Evolutionary conservation across 2,797 vertebrate genomes (phyloP), one percentile per base, ranked within the genome.

Genomic region (Silurus aristotelis): DNA sequence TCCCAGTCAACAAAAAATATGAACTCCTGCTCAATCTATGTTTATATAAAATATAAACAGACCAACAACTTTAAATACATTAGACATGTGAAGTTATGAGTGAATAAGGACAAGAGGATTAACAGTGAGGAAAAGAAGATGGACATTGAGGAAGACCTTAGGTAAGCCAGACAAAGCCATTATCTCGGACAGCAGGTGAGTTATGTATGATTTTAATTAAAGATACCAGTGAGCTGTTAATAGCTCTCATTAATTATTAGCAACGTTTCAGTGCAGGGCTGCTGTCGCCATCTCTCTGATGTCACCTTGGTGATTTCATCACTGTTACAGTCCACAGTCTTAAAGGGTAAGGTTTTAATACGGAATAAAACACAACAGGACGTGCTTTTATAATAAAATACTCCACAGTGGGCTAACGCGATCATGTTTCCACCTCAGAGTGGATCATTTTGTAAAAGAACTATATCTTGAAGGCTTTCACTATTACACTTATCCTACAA

Each of bases 191-290:
- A 84, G 64, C 85, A 84, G 87, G 87, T 88, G 85, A 88, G 78
- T 86, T 88, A 88, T 88, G 85, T 52, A 27, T 52, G 25, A 48
- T 60, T 88, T 86, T 88, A 86, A 88, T 88, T 88, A 88, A 86
- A 82, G 83, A 82, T 86, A 82, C 76, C 70, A 60, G 38, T 5
- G 82, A 82, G 85, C 78, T 71, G 79, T 84, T 86, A 88, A 88
- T 88, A 86, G 85, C 66, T 19, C 71, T 83, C 85, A 88, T 88
- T 84, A 84, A 88, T 88, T 88, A 88, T 86, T 88, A 78, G 83
- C 3, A 75, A 9, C 46, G 17, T 63, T 78, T 84, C 68, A 56
- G 83, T n/a, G 67, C 64, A 27, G 46, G 38, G 67, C 80, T 22
- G 43, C 84, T 73, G 83, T 52, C 58, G 71, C 73, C 82, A n/a